Evolutionary conservation across 2,888 invertebrate species (phyloP), one percentile per base, ranked within the genome.

Genomic region (Agonopterix arenella): DNA sequence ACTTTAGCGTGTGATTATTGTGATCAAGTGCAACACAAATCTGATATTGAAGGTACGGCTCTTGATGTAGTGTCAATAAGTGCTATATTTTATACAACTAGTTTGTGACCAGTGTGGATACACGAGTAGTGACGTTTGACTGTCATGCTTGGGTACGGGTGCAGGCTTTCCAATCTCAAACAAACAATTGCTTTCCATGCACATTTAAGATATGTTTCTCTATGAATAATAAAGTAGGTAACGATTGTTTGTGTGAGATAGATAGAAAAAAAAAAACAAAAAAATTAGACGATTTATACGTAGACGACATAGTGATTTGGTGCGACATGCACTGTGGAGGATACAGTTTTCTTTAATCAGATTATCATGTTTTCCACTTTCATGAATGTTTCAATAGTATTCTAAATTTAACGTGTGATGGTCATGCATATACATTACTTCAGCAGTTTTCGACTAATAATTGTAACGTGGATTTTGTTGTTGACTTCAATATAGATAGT

Each of bases 141-240:
- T 78, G 80, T 80, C 86, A 86, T 86, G 86, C 86, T 80, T 79
- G 84, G 83, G 84, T 80, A 85, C 86, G 81, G 79, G 86, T 88
- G 88, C 86, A 84, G 86, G 82, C 80, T 63, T 62, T 60, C 58
- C 55, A 60, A 64, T 75, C 76, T 71, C 77, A 73, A 80, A 80
- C 77, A 77, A 81, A 81, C 76, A 56, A 40, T n/a, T 7, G 28
- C 1, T 28, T 5, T 28, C 28, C 28, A 28, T 28, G 28, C 28
- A 28, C 5, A 5, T 28, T 28, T 18, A 18, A 28, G 28, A 5
- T 28, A 28, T 28, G 1, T 5, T 28, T 28, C 5, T 28, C 28
- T 28, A 28, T 28, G 28, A 7, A 5, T 7, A 4, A 28, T 4
- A 28, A 28, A 28, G 28, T 28, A 28, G 7, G 28, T 28, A 28